Evolutionary conservation across 2,797 vertebrate species (phyloP).

Genomic region (Cephalopachus bancanus): DNA sequence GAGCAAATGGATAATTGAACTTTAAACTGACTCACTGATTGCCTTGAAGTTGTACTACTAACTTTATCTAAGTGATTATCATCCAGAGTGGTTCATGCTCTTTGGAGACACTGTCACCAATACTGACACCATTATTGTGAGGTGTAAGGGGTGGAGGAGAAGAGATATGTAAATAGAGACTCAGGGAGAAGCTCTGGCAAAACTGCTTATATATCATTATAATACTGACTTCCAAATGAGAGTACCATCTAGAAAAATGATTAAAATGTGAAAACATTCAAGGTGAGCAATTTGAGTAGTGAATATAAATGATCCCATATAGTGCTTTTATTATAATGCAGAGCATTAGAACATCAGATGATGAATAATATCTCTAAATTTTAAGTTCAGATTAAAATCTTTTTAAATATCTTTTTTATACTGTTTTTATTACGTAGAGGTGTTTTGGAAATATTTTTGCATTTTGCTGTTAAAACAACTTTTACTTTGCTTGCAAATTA

Average conservation of each 20-base stretch:
- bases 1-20: conserved; percentile 56
- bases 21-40: conserved; percentile 5
- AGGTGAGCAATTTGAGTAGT: conserved; percentile 29
- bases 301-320: conserved; percentile 1
- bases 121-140: neutral
- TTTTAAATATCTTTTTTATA: conserved; percentile 28
- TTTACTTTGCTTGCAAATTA: conserved; percentile 56
- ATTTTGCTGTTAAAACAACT: conserved; percentile 56
- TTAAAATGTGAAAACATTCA: conserved; percentile 40
- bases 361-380: conserved; percentile 49
- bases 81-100: conserved; percentile 23
- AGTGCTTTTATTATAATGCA: conserved; percentile 29
- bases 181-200: neutral
- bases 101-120: neutral
- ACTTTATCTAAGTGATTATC: conserved; percentile 40
- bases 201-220: neutral
- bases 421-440: conserved; percentile 33
- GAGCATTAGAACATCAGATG: conserved; percentile 34
- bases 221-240: neutral
- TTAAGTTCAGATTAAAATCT: conserved; percentile 9
- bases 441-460: conserved; percentile 30
- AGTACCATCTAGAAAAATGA: neutral
- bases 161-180: neutral
- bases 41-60: conserved; percentile 20
- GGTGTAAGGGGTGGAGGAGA: neutral